Percentiles rank a stretch among this genome's conserved stretches.
These are phyloP conservation scores for Phaethornis superciliosus DNA, from an alignment of 2,113 vertebrate genomes.

Conservation along the genomic window DNA sequence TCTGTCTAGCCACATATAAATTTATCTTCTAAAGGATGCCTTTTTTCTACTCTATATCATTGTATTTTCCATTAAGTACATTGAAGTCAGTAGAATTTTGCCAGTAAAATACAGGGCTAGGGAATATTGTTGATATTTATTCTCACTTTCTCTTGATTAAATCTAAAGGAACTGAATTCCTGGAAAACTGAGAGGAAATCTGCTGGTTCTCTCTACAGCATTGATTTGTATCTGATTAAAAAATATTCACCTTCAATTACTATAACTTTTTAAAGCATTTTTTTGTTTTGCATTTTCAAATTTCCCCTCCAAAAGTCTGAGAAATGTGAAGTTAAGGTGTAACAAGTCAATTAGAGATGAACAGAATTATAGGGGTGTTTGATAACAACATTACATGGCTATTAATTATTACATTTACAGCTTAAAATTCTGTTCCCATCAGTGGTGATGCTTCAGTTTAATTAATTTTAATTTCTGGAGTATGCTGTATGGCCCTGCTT, in stretches of 20 bases:
- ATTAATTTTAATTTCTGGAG: slow-evolving; percentile 67
- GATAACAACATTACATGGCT: slow-evolving; percentile 28
- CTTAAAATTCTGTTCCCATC: slow-evolving; percentile 42
- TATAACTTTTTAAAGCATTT: not conserved
- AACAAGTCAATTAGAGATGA: not conserved
- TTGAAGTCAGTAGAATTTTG: not conserved
- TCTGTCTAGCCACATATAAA: not conserved
- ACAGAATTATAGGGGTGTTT: slow-evolving; percentile 18
- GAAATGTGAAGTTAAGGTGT: not conserved
- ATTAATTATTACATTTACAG: slow-evolving; percentile 54
- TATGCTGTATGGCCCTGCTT: slow-evolving; percentile 11
- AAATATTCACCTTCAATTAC: not conserved
- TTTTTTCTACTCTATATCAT: not conserved
- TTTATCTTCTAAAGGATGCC: not conserved
- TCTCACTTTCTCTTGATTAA: not conserved
- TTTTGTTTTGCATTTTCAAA: not conserved
- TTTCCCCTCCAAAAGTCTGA: not conserved
- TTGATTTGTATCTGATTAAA: not conserved
- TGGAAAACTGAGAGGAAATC: not conserved
- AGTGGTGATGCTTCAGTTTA: slow-evolving; percentile 36
- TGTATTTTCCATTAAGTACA: not conserved
- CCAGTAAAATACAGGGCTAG: not conserved
- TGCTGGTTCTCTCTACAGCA: not conserved
- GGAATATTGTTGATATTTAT: not conserved
- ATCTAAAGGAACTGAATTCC: not conserved